A percentile compares a stretch with the other conserved stretches of the same genome.
These are phyloP conservation scores for Bovichtus variegatus DNA, from an alignment of 2,797 vertebrate genomes.

Conservation along the genomic window DNA sequence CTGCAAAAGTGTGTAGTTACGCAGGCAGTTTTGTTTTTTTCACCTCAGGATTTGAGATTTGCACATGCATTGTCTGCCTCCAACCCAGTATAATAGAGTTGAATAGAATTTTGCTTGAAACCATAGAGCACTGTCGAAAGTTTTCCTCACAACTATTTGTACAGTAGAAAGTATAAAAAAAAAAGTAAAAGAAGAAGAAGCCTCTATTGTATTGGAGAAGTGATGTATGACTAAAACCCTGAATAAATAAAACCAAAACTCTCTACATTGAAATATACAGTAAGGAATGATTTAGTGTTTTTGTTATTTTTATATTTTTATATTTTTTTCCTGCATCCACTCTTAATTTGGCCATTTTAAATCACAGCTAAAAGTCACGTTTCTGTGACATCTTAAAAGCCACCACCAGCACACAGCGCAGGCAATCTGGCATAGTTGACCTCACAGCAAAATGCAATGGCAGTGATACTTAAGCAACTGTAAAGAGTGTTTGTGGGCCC, in stretches of 20 bases:
- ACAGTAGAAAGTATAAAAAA: background rate
- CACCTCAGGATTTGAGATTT: background rate
- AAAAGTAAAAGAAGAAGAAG: too few species aligned
- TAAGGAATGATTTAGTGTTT: too few species aligned
- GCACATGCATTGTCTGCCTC: background rate
- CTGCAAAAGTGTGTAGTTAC: too few species aligned
- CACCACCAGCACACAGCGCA: constrained; percentile 9
- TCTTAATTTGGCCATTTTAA: too few species aligned
- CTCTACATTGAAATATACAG: background rate
- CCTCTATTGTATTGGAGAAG: background rate
- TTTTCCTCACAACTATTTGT: background rate
- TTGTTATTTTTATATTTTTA: too few species aligned
- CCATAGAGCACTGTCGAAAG: too few species aligned
- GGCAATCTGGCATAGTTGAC: constrained; percentile 13
- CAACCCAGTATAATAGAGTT: background rate
- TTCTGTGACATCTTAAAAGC: background rate
- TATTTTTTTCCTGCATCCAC: too few species aligned
- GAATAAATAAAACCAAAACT: background rate
- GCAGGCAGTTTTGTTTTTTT: background rate
- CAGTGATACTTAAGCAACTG: constrained; percentile 38
- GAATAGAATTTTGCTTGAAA: too few species aligned
- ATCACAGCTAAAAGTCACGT: background rate
- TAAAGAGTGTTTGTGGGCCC: constrained; percentile 54
- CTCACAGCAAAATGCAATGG: constrained; percentile 15
- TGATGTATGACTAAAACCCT: constrained; percentile 7